Evolutionary conservation across 2,113 vertebrate genomes (phyloP), one percentile per base, ranked within the genome.

Genomic region (Laticauda colubrina): DNA sequence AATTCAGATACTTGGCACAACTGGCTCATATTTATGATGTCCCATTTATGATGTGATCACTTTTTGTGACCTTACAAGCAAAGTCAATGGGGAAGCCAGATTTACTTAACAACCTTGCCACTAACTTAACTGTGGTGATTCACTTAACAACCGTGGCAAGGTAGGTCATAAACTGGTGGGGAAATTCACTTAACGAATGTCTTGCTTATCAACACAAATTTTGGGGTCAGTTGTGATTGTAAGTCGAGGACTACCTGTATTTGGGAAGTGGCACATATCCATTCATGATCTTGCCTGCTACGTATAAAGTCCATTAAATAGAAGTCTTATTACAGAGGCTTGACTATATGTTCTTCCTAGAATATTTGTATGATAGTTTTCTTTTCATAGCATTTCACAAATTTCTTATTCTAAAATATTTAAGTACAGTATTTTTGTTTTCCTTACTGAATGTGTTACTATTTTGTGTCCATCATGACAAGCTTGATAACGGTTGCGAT

Each of bases 391-490:
- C 57, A 45, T 93, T 93, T 69, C 12, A 0, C 64, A 15, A 15
- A 15, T 89, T 12, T 64, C 69, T 48, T 91, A 20, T 20, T 85
- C 43, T 54, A 23, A 23, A 12, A 20, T 12, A 4, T 90, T 88
- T 24, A 51, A 51, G 48, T 51, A 51, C 48, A 85, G 57, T 69
- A 55, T 57, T 18, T 69, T 69, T 45, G 11, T 23, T 9, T 29
- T 57, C 26, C 34, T 89, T 61, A 24, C 2, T n/a, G 6, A 48
- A 0, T 12, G 24, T 90, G 89, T 85, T 85, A 9, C 23, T 93
- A 93, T 48, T 43, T 24, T 93, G 85, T 89, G 51, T 90, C 94
- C 55, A 20, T 34, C 75, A 6, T 86, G 55, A 43, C 85, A 86
- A 86, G 53, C 81, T 96, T 93, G 89, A 93, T 85, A 88, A 29